Evolutionary conservation across 2,113 vertebrate genomes (phyloP).

Genomic region (Pterophyllum scalare): DNA sequence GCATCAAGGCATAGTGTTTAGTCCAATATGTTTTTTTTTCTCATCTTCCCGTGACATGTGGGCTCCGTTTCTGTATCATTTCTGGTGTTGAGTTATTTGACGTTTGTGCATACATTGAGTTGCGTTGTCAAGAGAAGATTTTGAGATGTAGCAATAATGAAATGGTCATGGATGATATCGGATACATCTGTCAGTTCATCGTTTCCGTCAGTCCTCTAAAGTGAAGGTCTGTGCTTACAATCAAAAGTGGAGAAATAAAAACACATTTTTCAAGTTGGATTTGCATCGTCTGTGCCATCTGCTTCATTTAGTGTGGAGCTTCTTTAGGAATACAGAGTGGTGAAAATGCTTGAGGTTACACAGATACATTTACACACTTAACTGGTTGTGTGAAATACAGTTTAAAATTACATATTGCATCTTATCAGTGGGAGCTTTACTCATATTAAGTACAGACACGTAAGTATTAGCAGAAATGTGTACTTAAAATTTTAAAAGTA

Average conservation of each 20-base stretch:
- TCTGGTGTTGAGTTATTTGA: constrained; percentile 31
- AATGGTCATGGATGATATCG: constrained; percentile 1
- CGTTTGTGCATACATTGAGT: constrained; percentile 44
- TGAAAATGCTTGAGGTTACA: neutral
- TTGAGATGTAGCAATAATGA: constrained; percentile 49
- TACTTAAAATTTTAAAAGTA: neutral
- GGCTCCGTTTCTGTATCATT: constrained; percentile 17
- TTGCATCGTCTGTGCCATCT: constrained; percentile 15
- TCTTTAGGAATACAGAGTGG: neutral
- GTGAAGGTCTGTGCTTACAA: constrained; percentile 44
- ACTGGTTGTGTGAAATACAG: too few relatives aligned
- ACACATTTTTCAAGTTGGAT: constrained; percentile 53
- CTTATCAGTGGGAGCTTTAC: neutral
- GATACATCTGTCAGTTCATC: constrained; percentile 6
- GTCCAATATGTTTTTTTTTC: constrained; percentile 16
- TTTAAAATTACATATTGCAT: too few relatives aligned
- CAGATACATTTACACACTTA: neutral
- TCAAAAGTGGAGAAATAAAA: constrained; percentile 58
- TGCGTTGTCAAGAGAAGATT: constrained; percentile 29
- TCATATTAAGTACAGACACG: neutral
- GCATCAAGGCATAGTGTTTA: constrained; percentile 48
- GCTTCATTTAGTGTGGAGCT: neutral
- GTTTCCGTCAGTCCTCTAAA: constrained; percentile 9
- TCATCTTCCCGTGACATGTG: neutral
- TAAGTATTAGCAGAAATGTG: neutral